phyloP scores from a whole-genome alignment of 2,888 invertebrate genomes.

The Empis livida region DNA sequence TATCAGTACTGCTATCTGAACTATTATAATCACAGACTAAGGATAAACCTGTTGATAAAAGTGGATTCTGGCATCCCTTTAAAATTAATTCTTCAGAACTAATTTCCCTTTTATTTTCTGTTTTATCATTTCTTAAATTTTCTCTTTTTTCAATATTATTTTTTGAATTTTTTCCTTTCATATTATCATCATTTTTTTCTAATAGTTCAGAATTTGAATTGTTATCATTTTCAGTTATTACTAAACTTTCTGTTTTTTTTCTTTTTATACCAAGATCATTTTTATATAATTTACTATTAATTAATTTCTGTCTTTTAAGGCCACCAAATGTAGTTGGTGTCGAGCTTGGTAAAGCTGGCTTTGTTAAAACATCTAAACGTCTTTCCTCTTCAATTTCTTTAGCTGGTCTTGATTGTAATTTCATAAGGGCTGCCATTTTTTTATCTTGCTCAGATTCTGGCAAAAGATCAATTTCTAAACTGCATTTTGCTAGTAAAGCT shows the following conservation, averaged over 20 bases:
- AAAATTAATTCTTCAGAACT: too few species aligned
- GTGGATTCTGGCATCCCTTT: background rate
- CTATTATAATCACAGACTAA: constrained; percentile 16
- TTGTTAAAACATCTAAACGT: constrained; percentile 40
- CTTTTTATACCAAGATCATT: constrained; percentile 30
- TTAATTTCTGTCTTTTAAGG: constrained; percentile 41
- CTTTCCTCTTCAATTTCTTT: constrained; percentile 42
- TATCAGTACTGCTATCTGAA: constrained; percentile 12
- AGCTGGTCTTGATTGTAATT: constrained; percentile 50
- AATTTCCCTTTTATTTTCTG: background rate
- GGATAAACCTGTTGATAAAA: constrained; percentile 1
- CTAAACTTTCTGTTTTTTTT: constrained; percentile 10
- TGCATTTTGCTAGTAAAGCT: constrained; percentile 57
- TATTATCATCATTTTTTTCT: background rate
- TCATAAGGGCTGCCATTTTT: constrained; percentile 62
- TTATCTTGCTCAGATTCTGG: constrained; percentile 71
- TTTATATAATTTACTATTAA: constrained; percentile 26
- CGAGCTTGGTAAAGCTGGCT: constrained; percentile 44
- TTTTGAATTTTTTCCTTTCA: background rate
- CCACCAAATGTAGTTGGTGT: constrained; percentile 42
- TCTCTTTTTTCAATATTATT: background rate
- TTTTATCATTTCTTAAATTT: background rate
- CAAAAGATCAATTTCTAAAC: constrained; percentile 62
- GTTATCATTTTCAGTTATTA: too few species aligned
- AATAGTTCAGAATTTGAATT: too few species aligned